Evolutionary conservation across 1,140 invertebrate species (phyloP).

Genomic region (Macrotrachela quadricornifera): DNA sequence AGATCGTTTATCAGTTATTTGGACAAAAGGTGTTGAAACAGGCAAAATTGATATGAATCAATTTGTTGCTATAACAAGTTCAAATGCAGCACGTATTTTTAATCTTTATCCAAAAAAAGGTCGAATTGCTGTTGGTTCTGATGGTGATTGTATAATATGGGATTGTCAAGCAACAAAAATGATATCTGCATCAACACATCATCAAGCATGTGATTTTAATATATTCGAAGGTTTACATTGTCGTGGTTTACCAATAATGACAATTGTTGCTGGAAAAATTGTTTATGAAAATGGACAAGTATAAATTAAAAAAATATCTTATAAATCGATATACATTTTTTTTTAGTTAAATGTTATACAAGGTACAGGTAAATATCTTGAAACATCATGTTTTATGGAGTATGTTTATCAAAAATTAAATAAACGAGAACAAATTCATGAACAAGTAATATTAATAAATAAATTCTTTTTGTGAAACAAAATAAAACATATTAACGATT

Average conservation of each 20-base stretch:
- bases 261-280: slow-evolving; percentile 10
- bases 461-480: too few species aligned
- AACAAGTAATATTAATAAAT: too few species aligned
- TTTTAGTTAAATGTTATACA: slow-evolving; percentile 42
- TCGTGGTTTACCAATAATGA: slow-evolving; percentile 5
- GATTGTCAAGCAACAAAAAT: slow-evolving; percentile 57
- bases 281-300: slow-evolving; percentile 13
- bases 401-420: slow-evolving; percentile 45
- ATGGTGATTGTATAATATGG: slow-evolving; percentile 94
- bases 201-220: slow-evolving; percentile 81
- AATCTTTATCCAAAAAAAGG: slow-evolving; percentile 93
- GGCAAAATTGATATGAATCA: slow-evolving; percentile 68
- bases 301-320: too few species aligned
- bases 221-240: slow-evolving; percentile 62
- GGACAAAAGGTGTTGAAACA: slow-evolving; percentile 78
- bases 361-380: slow-evolving; percentile 52
- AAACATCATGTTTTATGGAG: slow-evolving; percentile 40
- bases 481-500: too few species aligned
- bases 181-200: slow-evolving; percentile 77
- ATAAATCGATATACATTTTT: too few species aligned
- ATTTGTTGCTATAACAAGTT: slow-evolving; percentile 87
- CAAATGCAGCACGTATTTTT: slow-evolving; percentile 89
- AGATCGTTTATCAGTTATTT: slow-evolving; percentile 84
- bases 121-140: slow-evolving; percentile 66
- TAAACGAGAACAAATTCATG: slow-evolving; percentile 26